Conservation (phyloP, 2,888 invertebrate species). For the Aphodius granarius region DNA sequence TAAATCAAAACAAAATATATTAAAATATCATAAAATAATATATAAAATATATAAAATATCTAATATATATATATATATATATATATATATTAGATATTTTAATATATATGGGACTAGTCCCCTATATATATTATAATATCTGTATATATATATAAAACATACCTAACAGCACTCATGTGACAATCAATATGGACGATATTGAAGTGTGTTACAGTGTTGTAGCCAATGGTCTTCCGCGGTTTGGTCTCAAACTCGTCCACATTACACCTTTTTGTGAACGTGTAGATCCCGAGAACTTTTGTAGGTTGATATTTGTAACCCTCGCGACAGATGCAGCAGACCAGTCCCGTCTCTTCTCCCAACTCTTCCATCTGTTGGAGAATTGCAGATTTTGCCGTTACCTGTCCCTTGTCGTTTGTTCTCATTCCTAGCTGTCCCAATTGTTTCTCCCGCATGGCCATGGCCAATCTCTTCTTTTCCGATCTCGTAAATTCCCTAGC, state of each 20-base stretch:
- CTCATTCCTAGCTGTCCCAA: constrained; percentile 93
- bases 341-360: constrained; percentile 92
- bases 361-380: constrained; percentile 93
- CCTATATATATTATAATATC: too few relatives aligned
- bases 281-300: constrained; percentile 94
- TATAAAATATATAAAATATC: not conserved
- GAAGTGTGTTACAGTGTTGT: constrained; percentile 96
- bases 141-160: constrained; percentile 44
- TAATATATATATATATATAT: not conserved
- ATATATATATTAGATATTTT: not conserved
- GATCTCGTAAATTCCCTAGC: constrained; percentile 91
- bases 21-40: constrained; percentile 3
- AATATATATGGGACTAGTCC: not conserved
- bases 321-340: constrained; percentile 97
- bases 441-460: constrained; percentile 97
- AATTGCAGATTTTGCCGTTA: constrained; percentile 87
- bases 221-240: constrained; percentile 83
- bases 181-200: constrained; percentile 98
- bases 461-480: constrained; percentile 96
- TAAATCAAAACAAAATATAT: constrained; percentile 22
- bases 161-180: constrained; percentile 93
- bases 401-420: constrained; percentile 96
- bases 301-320: constrained; percentile 95
- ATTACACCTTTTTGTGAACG: constrained; percentile 92
- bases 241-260: constrained; percentile 92